phyloP scores from a whole-genome alignment of 2,113 vertebrate species.

The Sceloporus undulatus region DNA sequence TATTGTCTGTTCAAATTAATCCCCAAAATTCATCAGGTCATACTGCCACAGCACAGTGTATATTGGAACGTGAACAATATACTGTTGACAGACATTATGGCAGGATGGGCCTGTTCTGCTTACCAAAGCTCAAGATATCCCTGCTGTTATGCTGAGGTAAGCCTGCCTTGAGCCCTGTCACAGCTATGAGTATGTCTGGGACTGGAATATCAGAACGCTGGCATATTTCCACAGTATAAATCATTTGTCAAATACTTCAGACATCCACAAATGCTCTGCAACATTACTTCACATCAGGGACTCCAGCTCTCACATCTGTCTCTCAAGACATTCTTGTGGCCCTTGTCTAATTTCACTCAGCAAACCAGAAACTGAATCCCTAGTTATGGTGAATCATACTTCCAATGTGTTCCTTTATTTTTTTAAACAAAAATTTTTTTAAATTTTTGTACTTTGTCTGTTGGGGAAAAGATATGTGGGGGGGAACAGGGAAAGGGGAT shows the following conservation, averaged over 20 bases:
- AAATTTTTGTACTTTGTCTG: too few relatives aligned
- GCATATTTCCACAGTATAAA: not conserved
- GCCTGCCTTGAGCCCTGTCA: not conserved
- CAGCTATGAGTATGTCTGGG: not conserved
- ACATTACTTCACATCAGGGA: not conserved
- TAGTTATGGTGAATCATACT: not conserved
- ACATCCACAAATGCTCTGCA: slow-evolving; percentile 5
- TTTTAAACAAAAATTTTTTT: too few relatives aligned
- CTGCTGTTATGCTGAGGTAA: not conserved
- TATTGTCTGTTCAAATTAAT: not conserved
- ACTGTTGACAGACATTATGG: not conserved
- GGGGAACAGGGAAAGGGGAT: not conserved
- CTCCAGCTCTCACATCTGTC: not conserved
- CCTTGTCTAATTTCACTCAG: not conserved
- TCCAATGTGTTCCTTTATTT: not conserved
- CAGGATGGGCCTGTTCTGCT: not conserved
- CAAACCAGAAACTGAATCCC: not conserved
- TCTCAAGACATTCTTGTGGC: not conserved
- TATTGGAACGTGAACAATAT: not conserved
- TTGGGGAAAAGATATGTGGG: not conserved
- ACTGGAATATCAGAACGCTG: not conserved
- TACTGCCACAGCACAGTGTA: not conserved
- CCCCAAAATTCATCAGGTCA: not conserved
- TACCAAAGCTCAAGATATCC: not conserved
- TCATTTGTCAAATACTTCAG: slow-evolving; percentile 1